Conservation (phyloP, 2,888 invertebrate genomes). For the Pachliopta kotzebuea region DNA sequence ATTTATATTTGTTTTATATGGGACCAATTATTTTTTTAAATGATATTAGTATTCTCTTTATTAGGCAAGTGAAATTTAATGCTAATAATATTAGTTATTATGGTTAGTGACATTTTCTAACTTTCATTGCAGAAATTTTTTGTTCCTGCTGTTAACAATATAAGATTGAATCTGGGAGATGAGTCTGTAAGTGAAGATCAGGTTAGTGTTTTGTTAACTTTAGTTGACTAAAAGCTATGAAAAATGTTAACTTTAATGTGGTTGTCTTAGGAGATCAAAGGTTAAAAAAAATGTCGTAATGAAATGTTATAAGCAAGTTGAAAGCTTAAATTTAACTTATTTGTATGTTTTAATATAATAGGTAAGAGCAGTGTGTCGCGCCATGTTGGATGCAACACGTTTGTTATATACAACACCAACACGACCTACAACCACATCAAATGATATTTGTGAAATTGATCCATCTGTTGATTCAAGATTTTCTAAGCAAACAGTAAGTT, state of each 20-base stretch:
- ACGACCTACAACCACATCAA: slow-evolving; percentile 69
- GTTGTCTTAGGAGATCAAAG: no score
- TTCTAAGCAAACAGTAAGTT: slow-evolving; percentile 53
- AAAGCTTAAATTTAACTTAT: not conserved
- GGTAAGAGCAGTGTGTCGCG: slow-evolving; percentile 85
- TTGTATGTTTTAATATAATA: slow-evolving; percentile 34
- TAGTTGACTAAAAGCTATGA: not conserved
- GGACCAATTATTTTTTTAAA: no score
- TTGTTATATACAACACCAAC: slow-evolving; percentile 82
- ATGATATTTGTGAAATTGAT: slow-evolving; percentile 79
- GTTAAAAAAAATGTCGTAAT: no score
- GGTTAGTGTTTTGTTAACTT: slow-evolving; percentile 51
- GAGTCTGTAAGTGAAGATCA: slow-evolving; percentile 89
- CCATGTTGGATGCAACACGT: slow-evolving; percentile 90
- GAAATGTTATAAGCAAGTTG: not conserved
- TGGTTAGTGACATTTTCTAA: slow-evolving; percentile 30
- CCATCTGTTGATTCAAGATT: slow-evolving; percentile 74
- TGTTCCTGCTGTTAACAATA: slow-evolving; percentile 89
- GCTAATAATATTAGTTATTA: slow-evolving; percentile 8
- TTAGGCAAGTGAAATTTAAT: no score
- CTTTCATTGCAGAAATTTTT: slow-evolving; percentile 86
- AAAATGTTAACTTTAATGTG: not conserved
- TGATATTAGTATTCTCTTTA: no score
- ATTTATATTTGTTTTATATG: no score
- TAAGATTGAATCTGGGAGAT: slow-evolving; percentile 86